Conservation (phyloP, 1,140 invertebrate species). For the Vanessa tameamea region DNA sequence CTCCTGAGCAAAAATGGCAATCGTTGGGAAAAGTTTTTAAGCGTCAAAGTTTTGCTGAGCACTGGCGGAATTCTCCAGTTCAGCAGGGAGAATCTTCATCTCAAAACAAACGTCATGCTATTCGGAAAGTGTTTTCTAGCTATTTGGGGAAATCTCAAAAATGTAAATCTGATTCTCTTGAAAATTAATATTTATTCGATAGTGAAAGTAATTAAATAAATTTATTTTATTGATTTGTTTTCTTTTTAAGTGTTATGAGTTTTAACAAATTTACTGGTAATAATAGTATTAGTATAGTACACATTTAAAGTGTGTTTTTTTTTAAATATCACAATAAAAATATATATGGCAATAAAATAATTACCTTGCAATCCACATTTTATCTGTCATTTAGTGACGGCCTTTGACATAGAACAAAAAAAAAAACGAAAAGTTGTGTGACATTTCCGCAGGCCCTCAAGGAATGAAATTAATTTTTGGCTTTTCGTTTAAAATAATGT, state of each 20-base stretch:
- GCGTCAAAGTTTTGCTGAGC: slow-evolving; percentile 67
- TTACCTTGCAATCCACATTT: not conserved
- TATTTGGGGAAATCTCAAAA: slow-evolving; percentile 57
- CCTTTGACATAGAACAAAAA: slow-evolving; percentile 31
- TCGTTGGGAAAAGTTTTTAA: slow-evolving; percentile 74
- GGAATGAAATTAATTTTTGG: slow-evolving; percentile 55
- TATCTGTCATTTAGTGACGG: slow-evolving; percentile 6
- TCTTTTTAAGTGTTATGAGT: not conserved
- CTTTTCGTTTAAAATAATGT: slow-evolving; percentile 51
- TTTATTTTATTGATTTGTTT: not conserved
- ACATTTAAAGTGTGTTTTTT: not conserved
- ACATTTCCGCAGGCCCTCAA: slow-evolving; percentile 51
- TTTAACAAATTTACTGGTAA: too few relatives aligned
- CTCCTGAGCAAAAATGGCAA: slow-evolving; percentile 73
- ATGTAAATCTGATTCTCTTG: slow-evolving; percentile 39
- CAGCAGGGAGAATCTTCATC: slow-evolving; percentile 62
- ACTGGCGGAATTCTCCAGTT: slow-evolving; percentile 57
- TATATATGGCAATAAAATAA: not conserved
- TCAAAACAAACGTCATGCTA: slow-evolving; percentile 60
- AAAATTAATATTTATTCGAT: slow-evolving; percentile 39
- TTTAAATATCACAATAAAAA: not conserved
- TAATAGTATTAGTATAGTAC: too few relatives aligned
- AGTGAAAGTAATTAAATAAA: not conserved
- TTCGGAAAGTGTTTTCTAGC: slow-evolving; percentile 70
- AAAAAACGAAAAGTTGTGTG: slow-evolving; percentile 45